A percentile compares a stretch with the other conserved stretches of the same genome.
Conservation (phyloP, 2,888 invertebrate species). For the Caenorhabditis virilis region DNA sequence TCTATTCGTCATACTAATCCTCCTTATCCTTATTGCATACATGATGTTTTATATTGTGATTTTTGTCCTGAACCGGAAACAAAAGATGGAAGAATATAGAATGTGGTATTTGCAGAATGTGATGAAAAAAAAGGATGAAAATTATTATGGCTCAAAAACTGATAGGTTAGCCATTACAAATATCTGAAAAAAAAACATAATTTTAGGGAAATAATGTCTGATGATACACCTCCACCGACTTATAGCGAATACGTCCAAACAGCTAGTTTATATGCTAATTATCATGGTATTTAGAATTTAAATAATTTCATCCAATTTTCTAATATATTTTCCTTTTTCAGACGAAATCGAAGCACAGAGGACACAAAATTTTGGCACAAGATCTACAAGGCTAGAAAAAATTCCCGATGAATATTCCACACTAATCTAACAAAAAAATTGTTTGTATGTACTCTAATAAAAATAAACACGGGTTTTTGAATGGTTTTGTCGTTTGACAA, state of each 20-base stretch:
- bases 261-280: constrained; percentile 39
- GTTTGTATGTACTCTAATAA: too few relatives aligned
- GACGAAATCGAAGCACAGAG: too few relatives aligned
- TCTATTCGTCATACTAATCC: constrained; percentile 23
- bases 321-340: too few relatives aligned
- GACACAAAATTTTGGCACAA: too few relatives aligned
- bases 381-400: too few relatives aligned
- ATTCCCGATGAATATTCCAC: too few relatives aligned
- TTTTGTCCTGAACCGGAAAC: constrained; percentile 20
- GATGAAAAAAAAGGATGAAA: constrained; percentile 21
- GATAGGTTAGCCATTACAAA: constrained; percentile 10
- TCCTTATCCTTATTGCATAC: constrained; percentile 29
- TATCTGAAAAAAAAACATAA: neutral
- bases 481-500: too few relatives aligned
- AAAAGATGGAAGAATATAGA: constrained; percentile 25
- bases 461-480: too few relatives aligned
- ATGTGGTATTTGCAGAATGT: constrained; percentile 40
- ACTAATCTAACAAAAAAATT: too few relatives aligned
- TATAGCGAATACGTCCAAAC: constrained; percentile 45
- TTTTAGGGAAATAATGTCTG: neutral
- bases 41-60: constrained; percentile 28
- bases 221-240: constrained; percentile 47
- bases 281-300: too few relatives aligned
- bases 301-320: too few relatives aligned
- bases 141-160: constrained; percentile 26